phyloP scores from a whole-genome alignment of 2,888 invertebrate species.

The Gnatocerus cornutus region DNA sequence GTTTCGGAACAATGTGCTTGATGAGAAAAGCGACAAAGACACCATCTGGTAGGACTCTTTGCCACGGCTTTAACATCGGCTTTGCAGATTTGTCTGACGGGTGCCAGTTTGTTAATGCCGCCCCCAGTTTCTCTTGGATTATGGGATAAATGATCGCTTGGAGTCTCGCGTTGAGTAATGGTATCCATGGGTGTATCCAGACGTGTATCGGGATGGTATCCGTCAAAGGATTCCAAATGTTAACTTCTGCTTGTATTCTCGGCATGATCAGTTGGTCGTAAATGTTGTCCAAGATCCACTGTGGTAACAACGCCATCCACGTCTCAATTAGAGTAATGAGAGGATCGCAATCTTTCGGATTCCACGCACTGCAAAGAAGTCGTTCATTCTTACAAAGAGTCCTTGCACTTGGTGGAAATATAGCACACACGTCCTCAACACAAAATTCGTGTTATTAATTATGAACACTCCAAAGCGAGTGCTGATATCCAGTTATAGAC shows the following conservation, averaged over 20 bases:
- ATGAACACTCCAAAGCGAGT: conserved; percentile 32
- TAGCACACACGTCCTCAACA: conserved; percentile 34
- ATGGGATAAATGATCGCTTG: conserved; percentile 83
- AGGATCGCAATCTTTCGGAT: conserved; percentile 84
- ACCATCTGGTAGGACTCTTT: conserved; percentile 75
- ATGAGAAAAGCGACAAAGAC: conserved; percentile 87
- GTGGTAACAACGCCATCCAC: conserved; percentile 88
- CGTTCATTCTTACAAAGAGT: conserved; percentile 4
- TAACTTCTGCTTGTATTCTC: conserved; percentile 82
- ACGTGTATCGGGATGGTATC: conserved; percentile 96
- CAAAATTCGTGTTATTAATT: conserved; percentile 41
- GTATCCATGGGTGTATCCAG: conserved; percentile 98
- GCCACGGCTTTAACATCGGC: conserved; percentile 94
- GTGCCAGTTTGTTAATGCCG: conserved; percentile 94
- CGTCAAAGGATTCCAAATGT: conserved; percentile 95
- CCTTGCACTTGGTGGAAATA: conserved; percentile 1
- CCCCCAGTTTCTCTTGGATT: conserved; percentile 92
- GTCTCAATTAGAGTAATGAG: conserved; percentile 85
- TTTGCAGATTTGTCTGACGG: conserved; percentile 95
- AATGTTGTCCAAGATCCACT: conserved; percentile 88
- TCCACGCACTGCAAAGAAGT: conserved; percentile 79
- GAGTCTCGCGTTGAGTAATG: conserved; percentile 75
- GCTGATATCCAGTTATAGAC: conserved; percentile 40
- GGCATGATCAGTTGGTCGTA: conserved; percentile 89
- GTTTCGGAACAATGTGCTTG: conserved; percentile 92